These are phyloP conservation scores for Caenorhabditis angaria DNA, from an alignment of 2,888 invertebrate genomes.

Conservation along the genomic window DNA sequence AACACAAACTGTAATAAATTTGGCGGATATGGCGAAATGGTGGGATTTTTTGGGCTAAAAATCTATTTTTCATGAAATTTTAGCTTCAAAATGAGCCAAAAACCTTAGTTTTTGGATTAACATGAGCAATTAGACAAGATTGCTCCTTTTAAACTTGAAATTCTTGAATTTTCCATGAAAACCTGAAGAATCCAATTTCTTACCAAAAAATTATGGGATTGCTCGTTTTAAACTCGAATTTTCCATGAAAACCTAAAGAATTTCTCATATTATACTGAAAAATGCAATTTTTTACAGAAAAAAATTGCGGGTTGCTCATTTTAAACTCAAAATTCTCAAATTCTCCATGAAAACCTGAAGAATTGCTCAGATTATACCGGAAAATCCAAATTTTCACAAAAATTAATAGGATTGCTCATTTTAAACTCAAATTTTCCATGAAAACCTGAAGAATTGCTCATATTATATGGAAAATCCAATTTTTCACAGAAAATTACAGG, in stretches of 20 bases:
- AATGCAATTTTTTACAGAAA: neutral
- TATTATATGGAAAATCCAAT: conserved; percentile 3
- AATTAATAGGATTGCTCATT: too few relatives aligned
- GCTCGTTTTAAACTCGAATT: conserved; percentile 8
- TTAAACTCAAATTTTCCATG: conserved; percentile 1
- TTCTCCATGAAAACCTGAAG: too few relatives aligned
- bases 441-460: conserved; percentile 13
- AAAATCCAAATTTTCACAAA: too few relatives aligned
- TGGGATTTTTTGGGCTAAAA: conserved; percentile 25
- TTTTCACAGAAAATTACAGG: neutral
- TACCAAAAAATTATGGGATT: too few relatives aligned
- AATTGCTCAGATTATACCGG: conserved; percentile 15
- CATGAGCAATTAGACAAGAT: too few relatives aligned
- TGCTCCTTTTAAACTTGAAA: neutral
- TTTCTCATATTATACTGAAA: conserved; percentile 12
- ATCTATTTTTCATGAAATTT: neutral
- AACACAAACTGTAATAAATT: conserved; percentile 64
- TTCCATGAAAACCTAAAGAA: neutral
- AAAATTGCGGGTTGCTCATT: neutral
- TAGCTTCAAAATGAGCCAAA: too few relatives aligned
- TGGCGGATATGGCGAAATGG: conserved; percentile 65
- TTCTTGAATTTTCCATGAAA: too few relatives aligned
- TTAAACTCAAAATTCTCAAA: neutral
- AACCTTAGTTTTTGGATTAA: neutral
- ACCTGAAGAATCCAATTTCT: too few relatives aligned